Evolutionary conservation across 64 coral and sea anemone species (phyloP), one percentile per base, ranked within the genome.

Genomic region (Stichodactyla mertensii): DNA sequence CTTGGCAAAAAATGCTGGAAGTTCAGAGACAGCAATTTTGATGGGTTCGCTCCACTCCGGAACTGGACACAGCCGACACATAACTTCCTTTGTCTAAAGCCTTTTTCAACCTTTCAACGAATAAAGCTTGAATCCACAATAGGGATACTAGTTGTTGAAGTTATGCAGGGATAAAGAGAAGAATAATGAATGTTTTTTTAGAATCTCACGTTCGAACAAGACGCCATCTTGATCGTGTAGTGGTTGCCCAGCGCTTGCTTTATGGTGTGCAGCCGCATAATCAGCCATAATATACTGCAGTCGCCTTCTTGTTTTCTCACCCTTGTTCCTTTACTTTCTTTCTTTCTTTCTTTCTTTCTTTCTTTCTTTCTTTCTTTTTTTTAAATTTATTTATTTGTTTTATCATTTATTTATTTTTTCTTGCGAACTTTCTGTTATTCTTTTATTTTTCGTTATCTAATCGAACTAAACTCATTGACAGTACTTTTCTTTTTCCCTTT

Each of bases 31-130:
- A 77, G 83, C 74, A 3, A 99, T 84, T 86, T 94, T 88, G 8
- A 92, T 88, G 12, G 97, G 97, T 53, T 92, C 97, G 59, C 97
- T 85, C 97, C 97, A 99, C 86, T 99, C 90, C 11, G 97, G 97
- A 51, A 99, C 88, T 55, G 97, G 85, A 79, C 97, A 99, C 51
- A 92, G 91, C 82, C 97, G 93, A 90, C 97, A 99, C 97, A 99
- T 99, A 18, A 82, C 52, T 85, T 64, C 54, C 27, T 54, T 36
- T 57, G 55, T 57, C 15, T 85, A 85, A 4, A 16, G 24, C 24
- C 20, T 85, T 85, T 64, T 55, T 61, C 27, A 10, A 36, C 55
- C 53, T n/a, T 14, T 84, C 31, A 45, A 9, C 27, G 54, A 31
- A 56, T 60, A 24, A 55, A 61, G 0, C 15, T 58, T 9, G 6